Conservation (phyloP, 2,888 invertebrate species). For the Lasioglossum marginatum region DNA sequence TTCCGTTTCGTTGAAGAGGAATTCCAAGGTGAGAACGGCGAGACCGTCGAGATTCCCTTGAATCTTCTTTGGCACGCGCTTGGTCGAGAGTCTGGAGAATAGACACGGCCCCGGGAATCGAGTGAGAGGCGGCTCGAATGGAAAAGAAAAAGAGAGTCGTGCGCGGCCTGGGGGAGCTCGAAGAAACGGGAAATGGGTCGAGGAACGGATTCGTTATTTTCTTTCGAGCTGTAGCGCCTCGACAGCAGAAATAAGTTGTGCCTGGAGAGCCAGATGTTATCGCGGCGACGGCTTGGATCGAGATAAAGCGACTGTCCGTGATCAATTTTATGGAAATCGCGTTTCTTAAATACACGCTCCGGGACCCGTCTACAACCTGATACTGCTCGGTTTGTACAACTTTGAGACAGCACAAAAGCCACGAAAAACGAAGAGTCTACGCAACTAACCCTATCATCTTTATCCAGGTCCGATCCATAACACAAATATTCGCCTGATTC, state of each 20-base stretch:
- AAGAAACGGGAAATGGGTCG: conserved; percentile 54
- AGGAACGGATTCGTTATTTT: conserved; percentile 62
- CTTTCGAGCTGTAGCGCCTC: conserved; percentile 36
- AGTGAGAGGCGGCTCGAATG: conserved; percentile 19
- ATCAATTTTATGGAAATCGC: conserved; percentile 43
- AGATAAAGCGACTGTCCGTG: conserved; percentile 38
- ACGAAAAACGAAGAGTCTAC: too few relatives aligned
- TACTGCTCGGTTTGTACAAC: background rate
- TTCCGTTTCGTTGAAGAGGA: conserved; percentile 16
- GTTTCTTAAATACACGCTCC: background rate
- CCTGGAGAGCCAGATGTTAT: conserved; percentile 43
- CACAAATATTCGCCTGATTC: background rate
- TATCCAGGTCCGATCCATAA: background rate
- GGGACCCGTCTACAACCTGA: background rate
- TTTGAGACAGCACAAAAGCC: background rate
- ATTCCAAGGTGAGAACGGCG: conserved; percentile 59
- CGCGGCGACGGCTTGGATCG: conserved; percentile 34
- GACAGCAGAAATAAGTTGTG: conserved; percentile 37
- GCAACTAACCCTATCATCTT: background rate
- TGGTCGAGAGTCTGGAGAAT: conserved; percentile 57
- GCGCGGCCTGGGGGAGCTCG: conserved; percentile 1
- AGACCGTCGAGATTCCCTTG: conserved; percentile 56
- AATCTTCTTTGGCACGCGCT: conserved; percentile 54
- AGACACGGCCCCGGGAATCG: conserved; percentile 41
- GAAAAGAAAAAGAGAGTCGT: conserved; percentile 30